A percentile compares a stretch with the other conserved stretches of the same genome.
Evolutionary conservation across 1,140 invertebrate species (phyloP).

Genomic region (Mizuhopecten yessoensis): DNA sequence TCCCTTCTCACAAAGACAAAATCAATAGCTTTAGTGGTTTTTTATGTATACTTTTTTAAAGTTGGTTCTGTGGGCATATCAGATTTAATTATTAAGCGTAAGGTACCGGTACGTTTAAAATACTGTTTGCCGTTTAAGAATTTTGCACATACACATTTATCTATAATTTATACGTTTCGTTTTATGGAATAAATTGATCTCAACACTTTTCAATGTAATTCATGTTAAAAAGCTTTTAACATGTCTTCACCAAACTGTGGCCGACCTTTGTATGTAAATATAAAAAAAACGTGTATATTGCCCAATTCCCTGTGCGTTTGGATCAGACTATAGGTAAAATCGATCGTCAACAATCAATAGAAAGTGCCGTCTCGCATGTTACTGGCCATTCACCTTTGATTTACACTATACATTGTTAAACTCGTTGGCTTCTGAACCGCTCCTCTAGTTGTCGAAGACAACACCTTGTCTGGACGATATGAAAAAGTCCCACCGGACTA

Average conservation of each 20-base stretch:
- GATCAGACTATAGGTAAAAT: background rate
- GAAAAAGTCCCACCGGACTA: background rate
- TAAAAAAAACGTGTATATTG: background rate
- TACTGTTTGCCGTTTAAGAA: too few species aligned
- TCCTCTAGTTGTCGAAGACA: background rate
- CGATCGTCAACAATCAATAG: constrained; percentile 3
- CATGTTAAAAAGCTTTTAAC: constrained; percentile 24
- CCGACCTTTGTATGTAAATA: background rate
- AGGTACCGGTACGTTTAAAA: too few species aligned
- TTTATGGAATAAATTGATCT: constrained; percentile 28
- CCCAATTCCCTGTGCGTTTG: constrained; percentile 1
- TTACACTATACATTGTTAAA: constrained; percentile 27
- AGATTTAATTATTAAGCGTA: too few species aligned
- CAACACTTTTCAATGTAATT: background rate
- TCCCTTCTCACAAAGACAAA: too few species aligned
- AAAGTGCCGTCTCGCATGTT: constrained; percentile 11
- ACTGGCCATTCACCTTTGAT: constrained; percentile 27
- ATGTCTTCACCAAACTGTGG: background rate
- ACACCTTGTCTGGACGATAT: background rate
- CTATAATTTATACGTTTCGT: constrained; percentile 20
- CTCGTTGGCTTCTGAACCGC: background rate
- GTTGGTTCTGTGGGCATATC: too few species aligned
- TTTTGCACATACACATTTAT: background rate
- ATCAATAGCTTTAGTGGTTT: too few species aligned
- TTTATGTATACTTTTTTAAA: too few species aligned